Conservation (phyloP, 2,113 vertebrate genomes). For the Passer domesticus region DNA sequence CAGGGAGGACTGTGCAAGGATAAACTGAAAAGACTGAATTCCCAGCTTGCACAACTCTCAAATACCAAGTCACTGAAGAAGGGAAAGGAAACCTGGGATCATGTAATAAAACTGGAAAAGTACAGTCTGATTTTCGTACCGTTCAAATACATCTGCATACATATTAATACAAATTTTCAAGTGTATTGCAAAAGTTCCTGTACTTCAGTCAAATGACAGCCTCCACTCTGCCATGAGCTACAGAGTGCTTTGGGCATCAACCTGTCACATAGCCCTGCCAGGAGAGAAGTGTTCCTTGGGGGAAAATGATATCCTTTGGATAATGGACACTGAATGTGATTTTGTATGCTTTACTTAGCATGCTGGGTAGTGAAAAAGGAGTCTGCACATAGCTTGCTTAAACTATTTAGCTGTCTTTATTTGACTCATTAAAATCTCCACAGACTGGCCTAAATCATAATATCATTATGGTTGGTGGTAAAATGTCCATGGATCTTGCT, state of each 20-base stretch:
- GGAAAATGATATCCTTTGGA: neutral
- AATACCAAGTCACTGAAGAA: neutral
- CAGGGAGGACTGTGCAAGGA: neutral
- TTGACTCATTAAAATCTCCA: conserved; percentile 48
- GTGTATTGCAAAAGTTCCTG: neutral
- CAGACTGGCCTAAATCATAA: conserved; percentile 27
- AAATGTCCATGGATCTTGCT: neutral
- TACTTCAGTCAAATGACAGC: neutral
- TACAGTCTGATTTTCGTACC: neutral
- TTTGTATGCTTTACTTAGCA: conserved; percentile 9
- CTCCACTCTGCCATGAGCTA: neutral
- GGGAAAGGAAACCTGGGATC: neutral
- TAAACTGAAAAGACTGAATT: neutral
- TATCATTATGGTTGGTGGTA: neutral
- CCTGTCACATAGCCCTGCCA: neutral
- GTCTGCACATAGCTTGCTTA: neutral
- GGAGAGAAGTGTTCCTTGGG: conserved; percentile 12
- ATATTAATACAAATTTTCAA: conserved; percentile 2
- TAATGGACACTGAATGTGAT: conserved; percentile 16
- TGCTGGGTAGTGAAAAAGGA: neutral
- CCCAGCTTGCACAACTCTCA: neutral
- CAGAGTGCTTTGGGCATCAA: neutral
- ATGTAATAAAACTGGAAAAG: neutral
- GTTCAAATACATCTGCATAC: neutral
- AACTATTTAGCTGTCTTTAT: conserved; percentile 44